Evolutionary conservation across 2,113 vertebrate genomes (phyloP).

Genomic region (Holacanthus passer): DNA sequence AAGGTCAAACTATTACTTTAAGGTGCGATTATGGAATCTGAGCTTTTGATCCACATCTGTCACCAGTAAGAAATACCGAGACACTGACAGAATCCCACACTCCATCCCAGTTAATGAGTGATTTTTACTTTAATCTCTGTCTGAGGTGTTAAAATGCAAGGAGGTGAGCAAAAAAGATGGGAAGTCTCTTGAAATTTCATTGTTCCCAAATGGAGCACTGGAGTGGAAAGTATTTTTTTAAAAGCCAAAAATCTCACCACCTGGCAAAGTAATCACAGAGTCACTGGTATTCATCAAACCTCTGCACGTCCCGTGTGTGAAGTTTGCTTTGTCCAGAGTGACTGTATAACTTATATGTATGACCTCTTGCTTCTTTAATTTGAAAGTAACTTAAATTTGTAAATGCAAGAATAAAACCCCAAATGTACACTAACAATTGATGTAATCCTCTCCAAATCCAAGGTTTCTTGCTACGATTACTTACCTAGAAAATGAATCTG

Average conservation of each 20-base stretch:
- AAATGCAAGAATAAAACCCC: slow-evolving; percentile 5
- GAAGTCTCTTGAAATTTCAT: slow-evolving; percentile 21
- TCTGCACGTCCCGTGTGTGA: slow-evolving; percentile 23
- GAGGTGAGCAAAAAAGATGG: slow-evolving; percentile 1
- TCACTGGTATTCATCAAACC: slow-evolving; percentile 21
- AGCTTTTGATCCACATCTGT: not conserved
- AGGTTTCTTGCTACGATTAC: not conserved
- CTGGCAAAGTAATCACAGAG: slow-evolving; percentile 57
- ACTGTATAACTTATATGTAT: slow-evolving; percentile 1
- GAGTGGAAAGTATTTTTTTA: slow-evolving; percentile 40
- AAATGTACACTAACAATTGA: not conserved
- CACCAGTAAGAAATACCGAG: not conserved
- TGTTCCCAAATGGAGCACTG: slow-evolving; percentile 19
- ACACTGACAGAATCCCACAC: not conserved
- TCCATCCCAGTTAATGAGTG: too few relatives aligned
- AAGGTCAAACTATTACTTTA: not conserved
- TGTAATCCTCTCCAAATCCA: not conserved
- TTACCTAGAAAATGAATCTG: slow-evolving; percentile 17
- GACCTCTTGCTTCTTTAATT: slow-evolving; percentile 12
- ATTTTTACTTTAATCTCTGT: not conserved
- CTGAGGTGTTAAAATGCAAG: not conserved
- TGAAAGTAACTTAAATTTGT: slow-evolving; percentile 29
- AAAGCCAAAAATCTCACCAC: slow-evolving; percentile 26
- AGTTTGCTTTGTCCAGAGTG: not conserved
- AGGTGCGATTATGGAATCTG: not conserved